These are phyloP conservation scores for Samia ricini DNA, from an alignment of 1,140 invertebrate species.

Conservation along the genomic window DNA sequence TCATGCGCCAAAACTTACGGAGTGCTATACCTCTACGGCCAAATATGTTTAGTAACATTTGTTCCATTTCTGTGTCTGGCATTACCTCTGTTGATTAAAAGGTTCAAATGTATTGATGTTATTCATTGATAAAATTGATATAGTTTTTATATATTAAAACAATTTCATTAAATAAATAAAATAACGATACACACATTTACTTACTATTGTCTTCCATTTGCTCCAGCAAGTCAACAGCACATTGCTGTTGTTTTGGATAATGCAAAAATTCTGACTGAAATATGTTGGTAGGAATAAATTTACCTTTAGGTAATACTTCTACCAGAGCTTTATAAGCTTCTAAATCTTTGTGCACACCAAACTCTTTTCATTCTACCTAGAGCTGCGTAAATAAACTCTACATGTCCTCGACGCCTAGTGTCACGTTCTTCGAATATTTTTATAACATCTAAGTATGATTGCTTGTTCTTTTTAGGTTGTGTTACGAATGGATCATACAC, in stretches of 20 bases:
- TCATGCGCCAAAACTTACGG: constrained; percentile 93
- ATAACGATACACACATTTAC: constrained; percentile 8
- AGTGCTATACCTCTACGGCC: constrained; percentile 87
- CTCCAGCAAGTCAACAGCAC: constrained; percentile 90
- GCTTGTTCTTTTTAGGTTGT: constrained; percentile 82
- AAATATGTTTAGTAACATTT: constrained; percentile 90
- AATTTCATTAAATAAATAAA: neutral
- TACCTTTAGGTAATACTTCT: constrained; percentile 95
- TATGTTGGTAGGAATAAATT: constrained; percentile 88
- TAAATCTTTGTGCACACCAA: constrained; percentile 93
- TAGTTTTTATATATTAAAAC: neutral
- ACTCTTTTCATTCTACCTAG: constrained; percentile 93
- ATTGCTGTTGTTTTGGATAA: constrained; percentile 96
- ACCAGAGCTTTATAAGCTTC: constrained; percentile 94
- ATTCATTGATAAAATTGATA: neutral
- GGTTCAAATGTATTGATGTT: neutral
- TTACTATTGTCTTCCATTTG: constrained; percentile 94
- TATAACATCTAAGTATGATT: constrained; percentile 86
- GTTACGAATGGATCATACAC: constrained; percentile 77
- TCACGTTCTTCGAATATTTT: constrained; percentile 83
- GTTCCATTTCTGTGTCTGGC: constrained; percentile 92
- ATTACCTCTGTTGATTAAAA: constrained; percentile 84
- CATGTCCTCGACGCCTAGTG: constrained; percentile 85
- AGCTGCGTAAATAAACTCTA: constrained; percentile 96
- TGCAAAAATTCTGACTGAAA: constrained; percentile 94